Conservation (phyloP, 2,888 invertebrate genomes). For the Thymelicus acteon region DNA sequence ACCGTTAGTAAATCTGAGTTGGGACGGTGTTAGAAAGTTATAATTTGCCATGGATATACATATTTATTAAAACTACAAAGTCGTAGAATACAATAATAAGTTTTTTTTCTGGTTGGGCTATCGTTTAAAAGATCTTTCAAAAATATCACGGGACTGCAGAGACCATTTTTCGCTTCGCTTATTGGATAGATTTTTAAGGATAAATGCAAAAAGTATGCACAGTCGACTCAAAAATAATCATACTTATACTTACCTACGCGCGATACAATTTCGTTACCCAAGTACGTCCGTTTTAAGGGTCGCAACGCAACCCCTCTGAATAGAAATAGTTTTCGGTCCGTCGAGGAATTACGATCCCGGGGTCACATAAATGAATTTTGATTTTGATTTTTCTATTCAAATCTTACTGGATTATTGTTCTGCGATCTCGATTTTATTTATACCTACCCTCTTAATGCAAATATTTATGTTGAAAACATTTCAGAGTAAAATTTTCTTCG, state of each 20-base stretch:
- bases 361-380: constrained; percentile 80
- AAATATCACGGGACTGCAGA: no score
- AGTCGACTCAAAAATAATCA: not conserved
- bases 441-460: constrained; percentile 63
- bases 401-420: constrained; percentile 61
- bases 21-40: no score
- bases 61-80: no score
- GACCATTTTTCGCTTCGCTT: no score
- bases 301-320: constrained; percentile 67
- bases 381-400: constrained; percentile 77
- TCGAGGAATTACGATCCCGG: constrained; percentile 66
- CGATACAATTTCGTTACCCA: not conserved
- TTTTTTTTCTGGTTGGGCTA: no score
- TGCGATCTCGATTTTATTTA: constrained; percentile 62
- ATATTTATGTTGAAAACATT: constrained; percentile 53
- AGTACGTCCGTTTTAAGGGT: constrained; percentile 34
- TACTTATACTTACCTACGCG: not conserved
- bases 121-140: no score
- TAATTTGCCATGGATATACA: no score
- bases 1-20: no score
- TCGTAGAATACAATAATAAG: no score
- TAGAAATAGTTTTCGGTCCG: constrained; percentile 77
- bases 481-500: no score
- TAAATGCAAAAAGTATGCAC: not conserved
- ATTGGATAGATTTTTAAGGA: not conserved